Percentiles rank a stretch among this genome's conserved stretches.
Evolutionary conservation across 2,888 invertebrate genomes (phyloP).

Genomic region (Dorcus hopei): DNA sequence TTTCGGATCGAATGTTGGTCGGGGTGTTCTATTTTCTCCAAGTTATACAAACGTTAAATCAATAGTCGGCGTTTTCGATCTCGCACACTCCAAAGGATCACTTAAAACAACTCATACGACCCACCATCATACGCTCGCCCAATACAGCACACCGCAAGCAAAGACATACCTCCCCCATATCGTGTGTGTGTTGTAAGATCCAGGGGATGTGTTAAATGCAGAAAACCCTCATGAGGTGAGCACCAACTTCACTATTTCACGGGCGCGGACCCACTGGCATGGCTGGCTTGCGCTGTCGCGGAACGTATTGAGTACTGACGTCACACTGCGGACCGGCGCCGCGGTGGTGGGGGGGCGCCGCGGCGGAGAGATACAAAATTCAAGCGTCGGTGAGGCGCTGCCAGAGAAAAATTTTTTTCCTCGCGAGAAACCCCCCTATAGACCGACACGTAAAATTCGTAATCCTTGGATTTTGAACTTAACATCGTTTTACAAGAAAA

Average conservation of each 20-base stretch:
- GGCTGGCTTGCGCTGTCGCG: constrained; percentile 45
- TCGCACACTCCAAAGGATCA: not conserved
- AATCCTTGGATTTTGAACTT: too few species aligned
- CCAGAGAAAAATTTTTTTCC: too few species aligned
- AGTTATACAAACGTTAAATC: not conserved
- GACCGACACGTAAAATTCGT: too few species aligned
- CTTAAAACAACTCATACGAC: constrained; percentile 1
- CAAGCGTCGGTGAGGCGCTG: too few species aligned
- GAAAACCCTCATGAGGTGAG: constrained; percentile 37
- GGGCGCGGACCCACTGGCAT: constrained; percentile 61
- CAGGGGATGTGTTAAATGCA: constrained; percentile 17
- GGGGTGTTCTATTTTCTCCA: not conserved
- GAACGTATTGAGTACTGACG: constrained; percentile 56
- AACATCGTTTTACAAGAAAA: too few species aligned
- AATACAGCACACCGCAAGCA: constrained; percentile 2
- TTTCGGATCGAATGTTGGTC: too few species aligned
- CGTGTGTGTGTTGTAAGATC: constrained; percentile 20
- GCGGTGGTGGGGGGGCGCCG: constrained; percentile 32
- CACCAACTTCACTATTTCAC: constrained; percentile 62
- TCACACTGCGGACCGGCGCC: constrained; percentile 63
- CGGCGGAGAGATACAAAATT: constrained; percentile 34
- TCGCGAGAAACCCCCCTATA: too few species aligned
- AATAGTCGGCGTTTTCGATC: not conserved
- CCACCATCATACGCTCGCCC: constrained; percentile 11
- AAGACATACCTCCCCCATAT: constrained; percentile 47